These are phyloP conservation scores for Tamandua tetradactyla DNA, from an alignment of 2,797 vertebrate species.

Conservation along the genomic window DNA sequence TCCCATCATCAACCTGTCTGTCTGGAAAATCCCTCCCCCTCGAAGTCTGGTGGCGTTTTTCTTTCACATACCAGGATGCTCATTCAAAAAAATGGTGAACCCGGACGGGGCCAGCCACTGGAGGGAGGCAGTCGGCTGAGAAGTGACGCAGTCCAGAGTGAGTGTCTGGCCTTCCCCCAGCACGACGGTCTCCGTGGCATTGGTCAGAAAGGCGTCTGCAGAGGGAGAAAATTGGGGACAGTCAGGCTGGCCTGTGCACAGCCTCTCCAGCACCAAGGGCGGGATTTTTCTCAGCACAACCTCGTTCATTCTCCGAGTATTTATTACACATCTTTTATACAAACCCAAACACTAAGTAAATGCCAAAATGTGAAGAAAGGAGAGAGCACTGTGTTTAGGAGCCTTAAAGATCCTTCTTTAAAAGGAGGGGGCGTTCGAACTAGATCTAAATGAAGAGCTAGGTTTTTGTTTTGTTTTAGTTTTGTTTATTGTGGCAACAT, in stretches of 20 bases:
- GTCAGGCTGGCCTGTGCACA: not conserved
- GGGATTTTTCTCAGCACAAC: not conserved
- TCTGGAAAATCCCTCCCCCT: not conserved
- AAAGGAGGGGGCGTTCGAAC: not conserved
- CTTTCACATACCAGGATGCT: slow-evolving; percentile 79
- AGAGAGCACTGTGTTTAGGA: rapidly evolving
- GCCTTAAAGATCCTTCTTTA: rapidly evolving
- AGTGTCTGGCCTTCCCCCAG: slow-evolving; percentile 82
- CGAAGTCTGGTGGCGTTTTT: not conserved
- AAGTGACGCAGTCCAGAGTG: slow-evolving; percentile 68
- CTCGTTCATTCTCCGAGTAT: not conserved
- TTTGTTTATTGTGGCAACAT: no score
- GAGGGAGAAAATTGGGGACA: not conserved
- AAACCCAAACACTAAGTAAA: not conserved
- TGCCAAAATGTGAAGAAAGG: not conserved
- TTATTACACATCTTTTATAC: not conserved
- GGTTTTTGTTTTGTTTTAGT: no score
- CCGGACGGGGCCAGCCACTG: slow-evolving; percentile 83
- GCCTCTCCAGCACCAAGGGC: rapidly evolving
- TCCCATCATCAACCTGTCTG: not conserved
- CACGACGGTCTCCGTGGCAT: not conserved
- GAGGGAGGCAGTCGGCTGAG: rapidly evolving
- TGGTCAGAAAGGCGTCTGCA: slow-evolving; percentile 73
- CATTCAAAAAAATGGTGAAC: slow-evolving; percentile 83
- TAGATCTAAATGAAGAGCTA: not conserved